These are phyloP conservation scores for Athalia cordata DNA, from an alignment of 2,888 invertebrate species.

Conservation along the genomic window DNA sequence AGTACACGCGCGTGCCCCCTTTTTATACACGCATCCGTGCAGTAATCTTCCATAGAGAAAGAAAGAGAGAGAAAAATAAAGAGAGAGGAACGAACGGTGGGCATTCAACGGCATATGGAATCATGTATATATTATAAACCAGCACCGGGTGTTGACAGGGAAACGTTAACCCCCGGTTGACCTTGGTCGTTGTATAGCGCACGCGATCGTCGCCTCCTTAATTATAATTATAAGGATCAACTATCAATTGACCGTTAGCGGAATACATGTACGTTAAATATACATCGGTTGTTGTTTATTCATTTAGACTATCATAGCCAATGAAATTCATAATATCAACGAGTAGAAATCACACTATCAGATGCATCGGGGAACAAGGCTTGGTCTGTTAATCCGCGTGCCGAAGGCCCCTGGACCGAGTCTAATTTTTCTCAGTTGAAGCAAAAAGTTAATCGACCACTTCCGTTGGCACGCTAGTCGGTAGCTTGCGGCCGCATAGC, in stretches of 20 bases:
- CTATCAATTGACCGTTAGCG: slow-evolving; percentile 30
- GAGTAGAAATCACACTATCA: background rate
- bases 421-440: slow-evolving; percentile 63
- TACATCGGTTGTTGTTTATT: background rate
- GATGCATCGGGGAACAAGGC: slow-evolving; percentile 11
- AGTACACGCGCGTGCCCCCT: background rate
- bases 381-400: slow-evolving; percentile 14
- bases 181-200: slow-evolving; percentile 4
- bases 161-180: slow-evolving; percentile 27
- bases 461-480: slow-evolving; percentile 57
- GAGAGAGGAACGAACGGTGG: background rate
- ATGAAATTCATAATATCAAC: background rate
- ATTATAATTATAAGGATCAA: slow-evolving; percentile 36
- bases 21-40: background rate
- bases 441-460: slow-evolving; percentile 71
- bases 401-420: slow-evolving; percentile 53
- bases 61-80: too few species aligned
- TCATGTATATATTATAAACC: background rate
- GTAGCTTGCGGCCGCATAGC: background rate
- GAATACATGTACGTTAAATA: background rate
- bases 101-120: background rate
- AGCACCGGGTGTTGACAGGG: slow-evolving; percentile 24
- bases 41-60: too few species aligned
- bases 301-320: background rate
- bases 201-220: slow-evolving; percentile 28